Evolutionary conservation across 1,140 invertebrate species (phyloP), one percentile per base, ranked within the genome.

Genomic region (Centruroides vittatus): DNA sequence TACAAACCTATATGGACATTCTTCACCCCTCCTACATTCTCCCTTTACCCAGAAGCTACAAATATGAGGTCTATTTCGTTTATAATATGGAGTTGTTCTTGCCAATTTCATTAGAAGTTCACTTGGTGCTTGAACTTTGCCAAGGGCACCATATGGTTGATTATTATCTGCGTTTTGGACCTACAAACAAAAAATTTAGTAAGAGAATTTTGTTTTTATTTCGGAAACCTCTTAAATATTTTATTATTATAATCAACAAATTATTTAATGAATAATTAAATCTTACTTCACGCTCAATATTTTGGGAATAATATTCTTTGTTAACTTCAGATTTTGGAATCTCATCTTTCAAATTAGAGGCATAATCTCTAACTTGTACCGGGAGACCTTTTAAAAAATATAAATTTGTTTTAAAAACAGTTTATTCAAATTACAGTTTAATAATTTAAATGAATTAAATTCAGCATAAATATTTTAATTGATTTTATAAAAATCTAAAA

Each of bases 11-110:
- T 99, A 99, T 0, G 97, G 97, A 78, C 97, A 99, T 72, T 99
- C 97, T 77, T 99, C 96, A 12, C 97, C 97, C 74, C 97, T 79
- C 71, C 95, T 88, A 74, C 97, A 99, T 75, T 99, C 96, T 1
- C 68, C 97, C 78, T 99, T 99, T 0, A 99, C 95, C 93, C 95
- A 99, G 74, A 99, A 99, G 0, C 94, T 98, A 75, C 97, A 99
- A 53, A 99, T 97, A 74, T 99, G 97, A 0, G 97, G 95, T 67
- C 93, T 79, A 72, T 99, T 99, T 56, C 97, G 78, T 71, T 99
- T 98, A 71, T 99, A 99, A 74, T 99, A 99, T 0, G 97, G 97
- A 49, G 93, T 89, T 12, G 93, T 98, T 49, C 97, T 79, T 4
- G 96, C 96, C 64, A 99, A 77, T 70, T 97, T 93, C 71, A 94